A percentile compares a stretch with the other conserved stretches of the same genome.
These are phyloP conservation scores for Herpetotheres cachinnans DNA, from an alignment of 2,113 vertebrate species.

Conservation along the genomic window DNA sequence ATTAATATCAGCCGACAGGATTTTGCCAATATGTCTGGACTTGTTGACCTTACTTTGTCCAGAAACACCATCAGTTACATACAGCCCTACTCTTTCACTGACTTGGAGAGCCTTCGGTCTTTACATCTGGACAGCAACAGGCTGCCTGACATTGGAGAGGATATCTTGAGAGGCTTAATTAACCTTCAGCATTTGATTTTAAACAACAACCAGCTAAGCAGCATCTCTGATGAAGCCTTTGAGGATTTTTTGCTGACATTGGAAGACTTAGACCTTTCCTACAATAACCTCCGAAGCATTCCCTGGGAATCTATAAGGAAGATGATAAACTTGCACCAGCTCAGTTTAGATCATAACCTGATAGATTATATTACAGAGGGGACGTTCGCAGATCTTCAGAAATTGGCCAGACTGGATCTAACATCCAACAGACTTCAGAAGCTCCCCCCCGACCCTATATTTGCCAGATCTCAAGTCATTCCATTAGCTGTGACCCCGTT, in stretches of 20 bases:
- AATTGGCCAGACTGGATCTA: constrained; percentile 91
- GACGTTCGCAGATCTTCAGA: constrained; percentile 90
- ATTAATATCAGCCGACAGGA: constrained; percentile 91
- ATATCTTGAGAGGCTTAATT: constrained; percentile 88
- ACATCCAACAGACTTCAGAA: constrained; percentile 97
- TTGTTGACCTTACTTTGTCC: constrained; percentile 95
- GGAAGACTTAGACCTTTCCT: constrained; percentile 96
- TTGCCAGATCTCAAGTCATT: constrained; percentile 87
- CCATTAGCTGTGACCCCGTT: constrained; percentile 82
- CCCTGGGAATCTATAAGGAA: constrained; percentile 93
- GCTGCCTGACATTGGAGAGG: constrained; percentile 88
- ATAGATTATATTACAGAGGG: constrained; percentile 90
- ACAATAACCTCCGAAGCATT: constrained; percentile 90
- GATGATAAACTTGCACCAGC: constrained; percentile 95
- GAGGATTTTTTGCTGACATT: constrained; percentile 90
- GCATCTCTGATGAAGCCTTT: constrained; percentile 84
- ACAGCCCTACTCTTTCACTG: constrained; percentile 93
- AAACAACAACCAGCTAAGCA: constrained; percentile 93
- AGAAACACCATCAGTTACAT: constrained; percentile 94
- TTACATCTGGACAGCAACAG: constrained; percentile 94
- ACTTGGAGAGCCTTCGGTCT: constrained; percentile 93
- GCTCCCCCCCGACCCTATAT: constrained; percentile 92
- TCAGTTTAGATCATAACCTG: constrained; percentile 96
- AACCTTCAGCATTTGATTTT: constrained; percentile 97
- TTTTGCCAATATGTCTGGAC: constrained; percentile 96